phyloP scores from a whole-genome alignment of 2,888 invertebrate species.

The Flexamia atlantica region DNA sequence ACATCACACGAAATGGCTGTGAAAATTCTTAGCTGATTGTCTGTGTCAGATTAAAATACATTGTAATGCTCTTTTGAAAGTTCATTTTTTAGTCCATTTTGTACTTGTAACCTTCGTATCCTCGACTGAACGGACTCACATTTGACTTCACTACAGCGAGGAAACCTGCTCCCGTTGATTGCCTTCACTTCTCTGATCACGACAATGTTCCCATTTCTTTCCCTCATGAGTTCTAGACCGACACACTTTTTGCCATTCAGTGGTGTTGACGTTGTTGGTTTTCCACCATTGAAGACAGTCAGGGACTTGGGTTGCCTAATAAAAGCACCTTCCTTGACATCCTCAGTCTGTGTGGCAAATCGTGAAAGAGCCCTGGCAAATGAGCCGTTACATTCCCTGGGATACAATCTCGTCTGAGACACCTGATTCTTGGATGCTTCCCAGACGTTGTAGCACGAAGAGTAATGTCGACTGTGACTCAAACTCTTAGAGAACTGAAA shows the following conservation, averaged over 20 bases:
- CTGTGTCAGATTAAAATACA: conserved; percentile 54
- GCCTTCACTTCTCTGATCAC: conserved; percentile 75
- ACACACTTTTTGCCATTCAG: conserved; percentile 67
- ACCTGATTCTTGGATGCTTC: conserved; percentile 66
- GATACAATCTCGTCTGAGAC: conserved; percentile 72
- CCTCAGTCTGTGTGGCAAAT: conserved; percentile 69
- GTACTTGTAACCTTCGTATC: conserved; percentile 75
- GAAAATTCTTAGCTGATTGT: conserved; percentile 55
- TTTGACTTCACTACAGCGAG: conserved; percentile 76
- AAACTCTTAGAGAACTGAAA: conserved; percentile 74
- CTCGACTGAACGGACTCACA: conserved; percentile 76
- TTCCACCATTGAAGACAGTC: conserved; percentile 65
- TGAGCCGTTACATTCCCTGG: conserved; percentile 75
- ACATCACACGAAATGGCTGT: conserved; percentile 47
- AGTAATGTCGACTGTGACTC: conserved; percentile 70
- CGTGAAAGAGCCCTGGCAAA: conserved; percentile 75
- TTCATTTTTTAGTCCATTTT: conserved; percentile 67
- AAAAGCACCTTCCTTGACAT: conserved; percentile 56
- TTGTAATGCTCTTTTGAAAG: conserved; percentile 62
- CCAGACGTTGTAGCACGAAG: conserved; percentile 71
- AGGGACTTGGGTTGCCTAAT: conserved; percentile 63
- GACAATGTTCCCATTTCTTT: conserved; percentile 75
- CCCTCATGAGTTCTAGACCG: conserved; percentile 75
- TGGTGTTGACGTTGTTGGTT: conserved; percentile 42
- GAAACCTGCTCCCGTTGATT: conserved; percentile 74